Evolutionary conservation across 2,888 invertebrate species (phyloP).

Genomic region (Agrypnus murinus): DNA sequence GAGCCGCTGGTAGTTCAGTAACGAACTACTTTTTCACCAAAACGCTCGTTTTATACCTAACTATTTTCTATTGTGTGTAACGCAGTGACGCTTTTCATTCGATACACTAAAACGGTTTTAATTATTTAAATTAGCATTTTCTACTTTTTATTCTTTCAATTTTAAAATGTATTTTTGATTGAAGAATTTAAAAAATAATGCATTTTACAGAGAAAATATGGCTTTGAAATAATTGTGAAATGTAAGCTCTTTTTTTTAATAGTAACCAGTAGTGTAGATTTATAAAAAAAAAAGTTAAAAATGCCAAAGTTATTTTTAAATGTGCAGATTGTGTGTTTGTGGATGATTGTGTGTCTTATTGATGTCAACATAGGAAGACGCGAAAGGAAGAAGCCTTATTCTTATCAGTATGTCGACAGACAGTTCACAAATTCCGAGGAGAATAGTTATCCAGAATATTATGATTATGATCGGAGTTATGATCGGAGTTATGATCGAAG

Average conservation of each 20-base stretch:
- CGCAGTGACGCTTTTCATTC: not conserved
- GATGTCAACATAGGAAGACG: not conserved
- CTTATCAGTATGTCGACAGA: slow-evolving; percentile 19
- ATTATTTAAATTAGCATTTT: too few species aligned
- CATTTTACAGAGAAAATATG: too few species aligned
- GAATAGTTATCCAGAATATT: not conserved
- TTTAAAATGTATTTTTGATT: too few species aligned
- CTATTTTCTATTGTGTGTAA: slow-evolving; percentile 14
- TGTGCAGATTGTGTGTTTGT: not conserved
- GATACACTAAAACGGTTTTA: too few species aligned
- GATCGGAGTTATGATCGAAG: not conserved
- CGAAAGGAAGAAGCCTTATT: slow-evolving; percentile 21
- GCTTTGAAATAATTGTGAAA: too few species aligned
- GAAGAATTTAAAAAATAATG: too few species aligned
- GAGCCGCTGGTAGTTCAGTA: slow-evolving; percentile 3
- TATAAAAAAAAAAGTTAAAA: too few species aligned
- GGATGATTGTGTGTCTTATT: slow-evolving; percentile 14
- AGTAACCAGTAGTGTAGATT: too few species aligned
- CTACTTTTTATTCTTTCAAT: too few species aligned
- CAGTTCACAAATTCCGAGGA: not conserved
- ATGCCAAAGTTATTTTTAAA: slow-evolving; percentile 9
- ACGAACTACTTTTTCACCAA: slow-evolving; percentile 16
- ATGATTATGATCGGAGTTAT: not conserved
- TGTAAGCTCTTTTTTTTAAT: too few species aligned
- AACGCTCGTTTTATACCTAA: not conserved